A percentile compares a stretch with the other conserved stretches of the same genome.
These are phyloP conservation scores for Copsychus sechellarum DNA, from an alignment of 2,113 vertebrate species.

Conservation along the genomic window DNA sequence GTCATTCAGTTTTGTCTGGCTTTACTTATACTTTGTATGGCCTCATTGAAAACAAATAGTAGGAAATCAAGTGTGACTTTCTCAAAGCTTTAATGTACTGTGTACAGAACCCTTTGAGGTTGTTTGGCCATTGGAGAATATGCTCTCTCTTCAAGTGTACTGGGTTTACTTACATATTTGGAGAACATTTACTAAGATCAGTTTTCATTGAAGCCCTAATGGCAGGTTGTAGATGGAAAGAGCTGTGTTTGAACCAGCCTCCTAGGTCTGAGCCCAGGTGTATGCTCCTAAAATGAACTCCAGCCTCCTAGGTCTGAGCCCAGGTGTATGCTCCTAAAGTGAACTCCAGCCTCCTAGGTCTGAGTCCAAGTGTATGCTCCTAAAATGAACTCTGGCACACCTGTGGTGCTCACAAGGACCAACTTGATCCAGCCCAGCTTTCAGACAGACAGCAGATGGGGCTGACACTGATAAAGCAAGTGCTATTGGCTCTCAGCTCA, in stretches of 20 bases:
- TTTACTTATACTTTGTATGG: not conserved
- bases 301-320: not conserved
- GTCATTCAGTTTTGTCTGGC: not conserved
- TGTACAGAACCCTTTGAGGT: not conserved
- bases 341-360: not conserved
- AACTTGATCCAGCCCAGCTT: not conserved
- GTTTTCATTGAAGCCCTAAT: not conserved
- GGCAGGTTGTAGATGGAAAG: not conserved
- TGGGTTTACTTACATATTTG: not conserved
- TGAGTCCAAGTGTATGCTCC: not conserved
- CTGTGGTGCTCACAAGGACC: not conserved
- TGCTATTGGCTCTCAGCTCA: not conserved
- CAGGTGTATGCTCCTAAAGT: not conserved
- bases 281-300: too few species aligned
- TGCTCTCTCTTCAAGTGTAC: not conserved
- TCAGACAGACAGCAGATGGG: not conserved
- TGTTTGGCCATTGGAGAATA: not conserved
- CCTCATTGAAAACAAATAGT: not conserved
- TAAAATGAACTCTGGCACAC: not conserved
- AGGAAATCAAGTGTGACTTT: not conserved
- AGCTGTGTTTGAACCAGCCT: not conserved
- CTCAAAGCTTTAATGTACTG: not conserved
- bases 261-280: not conserved
- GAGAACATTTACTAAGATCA: not conserved
- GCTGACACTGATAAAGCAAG: not conserved